phyloP scores from a whole-genome alignment of 2,797 vertebrate species.

The Hippopotamyrus pictus region DNA sequence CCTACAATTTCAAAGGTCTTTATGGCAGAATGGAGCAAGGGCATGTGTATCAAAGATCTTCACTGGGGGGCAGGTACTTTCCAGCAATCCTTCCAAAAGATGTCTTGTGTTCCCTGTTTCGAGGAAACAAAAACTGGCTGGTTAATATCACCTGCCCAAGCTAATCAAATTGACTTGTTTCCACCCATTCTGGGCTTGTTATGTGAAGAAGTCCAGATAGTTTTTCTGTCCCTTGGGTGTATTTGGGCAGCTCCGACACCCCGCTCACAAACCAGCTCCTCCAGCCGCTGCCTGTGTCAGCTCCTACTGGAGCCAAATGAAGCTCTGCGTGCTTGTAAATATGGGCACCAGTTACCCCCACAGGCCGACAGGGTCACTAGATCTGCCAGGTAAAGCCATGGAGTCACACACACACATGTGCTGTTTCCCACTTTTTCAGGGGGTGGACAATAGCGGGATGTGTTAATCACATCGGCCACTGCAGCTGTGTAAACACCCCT shows the following conservation, averaged over 20 bases:
- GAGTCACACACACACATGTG: slow-evolving; percentile 1
- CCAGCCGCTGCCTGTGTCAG: neutral
- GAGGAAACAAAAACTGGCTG: neutral
- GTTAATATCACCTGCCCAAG: neutral
- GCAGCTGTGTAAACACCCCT: slow-evolving; percentile 88
- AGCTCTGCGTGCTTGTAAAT: neutral
- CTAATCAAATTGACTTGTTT: neutral
- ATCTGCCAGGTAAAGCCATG: neutral
- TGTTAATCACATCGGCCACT: slow-evolving; percentile 72
- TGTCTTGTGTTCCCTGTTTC: neutral
- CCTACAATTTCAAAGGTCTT: neutral
- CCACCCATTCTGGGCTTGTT: neutral
- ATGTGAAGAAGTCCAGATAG: neutral
- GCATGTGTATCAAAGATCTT: neutral
- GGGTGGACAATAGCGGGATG: slow-evolving; percentile 68
- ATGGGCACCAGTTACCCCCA: neutral
- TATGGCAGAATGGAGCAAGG: neutral
- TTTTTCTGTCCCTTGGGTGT: neutral
- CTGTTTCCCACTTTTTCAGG: slow-evolving; percentile 25
- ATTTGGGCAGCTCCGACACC: neutral
- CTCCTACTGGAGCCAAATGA: neutral
- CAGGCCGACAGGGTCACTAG: neutral
- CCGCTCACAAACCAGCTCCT: neutral
- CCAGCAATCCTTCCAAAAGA: neutral
- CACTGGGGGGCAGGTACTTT: neutral